Conservation (phyloP, 2,113 vertebrate species). For the Bufo bufo region DNA sequence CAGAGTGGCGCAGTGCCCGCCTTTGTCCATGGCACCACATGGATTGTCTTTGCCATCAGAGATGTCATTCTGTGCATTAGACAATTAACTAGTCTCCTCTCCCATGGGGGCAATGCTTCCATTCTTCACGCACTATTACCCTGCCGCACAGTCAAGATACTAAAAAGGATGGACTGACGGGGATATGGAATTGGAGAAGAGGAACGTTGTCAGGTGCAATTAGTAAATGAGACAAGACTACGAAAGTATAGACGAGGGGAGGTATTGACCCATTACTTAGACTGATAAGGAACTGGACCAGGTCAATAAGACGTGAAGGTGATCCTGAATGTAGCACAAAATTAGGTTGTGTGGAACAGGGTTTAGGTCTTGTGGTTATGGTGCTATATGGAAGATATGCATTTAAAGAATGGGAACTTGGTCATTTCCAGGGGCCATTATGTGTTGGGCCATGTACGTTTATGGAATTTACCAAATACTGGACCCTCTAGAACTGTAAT, state of each 20-base stretch:
- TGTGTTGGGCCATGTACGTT: not conserved
- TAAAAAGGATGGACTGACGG: not conserved
- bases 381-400: not conserved
- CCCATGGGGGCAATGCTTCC: not conserved
- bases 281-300: not conserved
- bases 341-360: not conserved
- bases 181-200: not conserved
- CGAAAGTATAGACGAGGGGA: not conserved
- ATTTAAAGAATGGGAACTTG: not conserved
- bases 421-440: not conserved
- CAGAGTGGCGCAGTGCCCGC: not conserved
- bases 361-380: not conserved
- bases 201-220: not conserved
- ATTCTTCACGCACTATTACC: slow-evolving; percentile 24
- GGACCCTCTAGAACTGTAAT: too few relatives aligned
- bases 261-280: not conserved
- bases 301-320: not conserved
- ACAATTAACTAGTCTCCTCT: slow-evolving; percentile 26
- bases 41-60: not conserved
- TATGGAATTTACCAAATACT: not conserved
- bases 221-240: not conserved
- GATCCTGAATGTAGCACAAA: not conserved
- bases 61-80: slow-evolving; percentile 3
- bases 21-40: slow-evolving; percentile 3
- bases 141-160: not conserved